Conservation (phyloP, 2,888 invertebrate species). For the Proisotoma minuta region DNA sequence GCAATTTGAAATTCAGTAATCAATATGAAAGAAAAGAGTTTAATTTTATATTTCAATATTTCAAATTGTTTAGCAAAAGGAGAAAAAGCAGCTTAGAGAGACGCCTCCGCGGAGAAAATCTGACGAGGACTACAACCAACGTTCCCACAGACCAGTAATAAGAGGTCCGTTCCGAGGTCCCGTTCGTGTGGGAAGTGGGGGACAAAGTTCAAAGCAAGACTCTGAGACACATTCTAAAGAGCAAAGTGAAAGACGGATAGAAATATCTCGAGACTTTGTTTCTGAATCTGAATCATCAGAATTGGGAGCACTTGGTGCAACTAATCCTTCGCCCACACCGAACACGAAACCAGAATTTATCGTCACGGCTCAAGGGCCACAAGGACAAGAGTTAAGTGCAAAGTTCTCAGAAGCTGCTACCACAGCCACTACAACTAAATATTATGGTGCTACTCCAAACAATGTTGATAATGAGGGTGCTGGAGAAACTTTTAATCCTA, state of each 20-base stretch:
- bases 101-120: neutral
- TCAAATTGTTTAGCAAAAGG: constrained; percentile 1
- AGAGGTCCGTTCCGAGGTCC: neutral
- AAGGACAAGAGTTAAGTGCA: neutral
- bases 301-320: no score
- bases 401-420: constrained; percentile 1
- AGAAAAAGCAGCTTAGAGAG: neutral
- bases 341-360: neutral
- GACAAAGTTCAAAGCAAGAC: no score
- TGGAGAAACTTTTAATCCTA: neutral
- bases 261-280: neutral
- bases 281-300: no score
- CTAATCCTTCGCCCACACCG: neutral
- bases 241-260: neutral
- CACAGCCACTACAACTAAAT: neutral
- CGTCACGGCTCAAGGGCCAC: neutral
- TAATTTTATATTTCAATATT: neutral
- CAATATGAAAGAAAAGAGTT: neutral
- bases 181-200: neutral
- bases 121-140: constrained; percentile 1
- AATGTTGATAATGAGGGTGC: neutral
- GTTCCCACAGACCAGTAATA: no score
- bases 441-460: neutral
- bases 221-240: neutral
- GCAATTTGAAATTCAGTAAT: neutral